These are phyloP conservation scores for Alloplasta piceator DNA, from an alignment of 2,888 invertebrate genomes.

Conservation along the genomic window DNA sequence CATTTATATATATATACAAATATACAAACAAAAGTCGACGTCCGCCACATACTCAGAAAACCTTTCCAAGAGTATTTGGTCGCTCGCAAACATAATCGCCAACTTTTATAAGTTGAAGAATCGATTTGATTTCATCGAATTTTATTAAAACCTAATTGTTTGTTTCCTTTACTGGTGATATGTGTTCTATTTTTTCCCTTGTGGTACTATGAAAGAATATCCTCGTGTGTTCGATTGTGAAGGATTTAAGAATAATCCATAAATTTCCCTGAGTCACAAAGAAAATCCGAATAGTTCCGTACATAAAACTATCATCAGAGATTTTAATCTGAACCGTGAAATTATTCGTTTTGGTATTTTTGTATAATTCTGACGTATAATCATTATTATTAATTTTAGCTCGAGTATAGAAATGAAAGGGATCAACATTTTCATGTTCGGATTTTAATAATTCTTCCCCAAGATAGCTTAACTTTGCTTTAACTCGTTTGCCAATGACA, in stretches of 20 bases:
- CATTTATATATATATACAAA: too few relatives aligned
- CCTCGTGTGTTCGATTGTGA: conserved; percentile 1
- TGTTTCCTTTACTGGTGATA: background rate
- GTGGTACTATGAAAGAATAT: conserved; percentile 3
- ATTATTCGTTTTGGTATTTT: background rate
- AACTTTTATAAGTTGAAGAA: too few relatives aligned
- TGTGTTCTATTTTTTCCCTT: background rate
- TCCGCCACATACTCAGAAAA: too few relatives aligned
- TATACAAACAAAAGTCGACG: too few relatives aligned
- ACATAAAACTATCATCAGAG: background rate
- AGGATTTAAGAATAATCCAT: background rate
- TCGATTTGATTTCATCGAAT: background rate
- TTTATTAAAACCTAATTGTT: background rate
- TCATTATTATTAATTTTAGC: too few relatives aligned
- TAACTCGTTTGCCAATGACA: conserved; percentile 6
- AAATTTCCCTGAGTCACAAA: background rate
- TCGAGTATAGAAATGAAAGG: too few relatives aligned
- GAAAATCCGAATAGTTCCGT: background rate
- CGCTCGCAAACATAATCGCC: too few relatives aligned
- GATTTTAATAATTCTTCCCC: conserved; percentile 18
- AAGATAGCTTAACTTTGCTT: conserved; percentile 24
- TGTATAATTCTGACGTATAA: background rate
- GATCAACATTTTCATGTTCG: conserved; percentile 8
- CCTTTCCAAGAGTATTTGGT: too few relatives aligned
- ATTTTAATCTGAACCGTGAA: background rate